A percentile compares a stretch with the other conserved stretches of the same genome.
phyloP scores from a whole-genome alignment of 1,140 invertebrate species.

The Tachypleus tridentatus region DNA sequence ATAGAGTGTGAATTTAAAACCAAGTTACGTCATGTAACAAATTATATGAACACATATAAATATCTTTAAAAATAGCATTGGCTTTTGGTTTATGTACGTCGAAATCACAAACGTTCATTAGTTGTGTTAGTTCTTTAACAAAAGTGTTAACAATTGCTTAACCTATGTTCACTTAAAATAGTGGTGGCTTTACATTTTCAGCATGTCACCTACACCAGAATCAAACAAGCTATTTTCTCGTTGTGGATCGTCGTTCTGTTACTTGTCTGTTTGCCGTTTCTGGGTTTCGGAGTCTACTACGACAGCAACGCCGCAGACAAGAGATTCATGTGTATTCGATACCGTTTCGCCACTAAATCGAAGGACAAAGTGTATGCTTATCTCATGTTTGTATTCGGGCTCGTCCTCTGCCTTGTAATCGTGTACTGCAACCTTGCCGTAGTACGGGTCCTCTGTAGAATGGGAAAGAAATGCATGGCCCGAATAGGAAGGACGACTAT shows the following conservation, averaged over 20 bases:
- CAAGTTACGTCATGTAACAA: too few species aligned
- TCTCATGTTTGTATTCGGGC: slow-evolving; percentile 60
- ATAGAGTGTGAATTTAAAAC: too few species aligned
- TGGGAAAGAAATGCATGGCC: slow-evolving; percentile 36
- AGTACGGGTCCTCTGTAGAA: slow-evolving; percentile 52
- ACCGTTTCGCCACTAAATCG: slow-evolving; percentile 49
- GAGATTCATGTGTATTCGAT: slow-evolving; percentile 45
- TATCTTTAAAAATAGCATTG: too few species aligned
- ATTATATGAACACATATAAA: too few species aligned
- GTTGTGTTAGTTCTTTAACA: too few species aligned
- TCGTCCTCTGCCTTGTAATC: slow-evolving; percentile 55
- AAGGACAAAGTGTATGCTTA: slow-evolving; percentile 60
- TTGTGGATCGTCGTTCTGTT: slow-evolving; percentile 54
- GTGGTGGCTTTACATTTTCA: slow-evolving; percentile 32
- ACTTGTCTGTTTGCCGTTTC: slow-evolving; percentile 57
- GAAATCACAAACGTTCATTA: too few species aligned
- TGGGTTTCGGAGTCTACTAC: slow-evolving; percentile 67
- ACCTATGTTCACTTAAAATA: too few species aligned
- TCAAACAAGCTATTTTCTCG: slow-evolving; percentile 52
- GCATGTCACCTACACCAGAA: slow-evolving; percentile 64
- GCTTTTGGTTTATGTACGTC: too few species aligned
- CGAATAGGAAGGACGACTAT: slow-evolving; percentile 34
- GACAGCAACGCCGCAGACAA: slow-evolving; percentile 14
- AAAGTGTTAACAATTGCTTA: too few species aligned
- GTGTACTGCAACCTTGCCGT: slow-evolving; percentile 69